Evolutionary conservation across 1,140 invertebrate genomes (phyloP).

Genomic region (Acromyrmex echinatior): DNA sequence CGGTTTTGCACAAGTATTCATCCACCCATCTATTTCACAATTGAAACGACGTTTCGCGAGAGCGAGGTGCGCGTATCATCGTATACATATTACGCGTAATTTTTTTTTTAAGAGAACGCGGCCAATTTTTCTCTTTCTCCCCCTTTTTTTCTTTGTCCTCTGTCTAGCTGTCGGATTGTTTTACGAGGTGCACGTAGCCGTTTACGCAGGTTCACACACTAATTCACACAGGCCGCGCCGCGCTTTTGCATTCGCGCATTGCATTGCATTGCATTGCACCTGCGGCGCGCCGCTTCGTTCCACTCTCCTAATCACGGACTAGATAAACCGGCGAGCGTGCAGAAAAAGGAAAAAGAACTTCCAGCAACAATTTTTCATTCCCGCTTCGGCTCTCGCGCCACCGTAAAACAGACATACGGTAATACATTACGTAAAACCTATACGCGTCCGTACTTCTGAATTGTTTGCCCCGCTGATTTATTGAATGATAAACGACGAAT

Average conservation of each 20-base stretch:
- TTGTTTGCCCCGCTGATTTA: background rate
- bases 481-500: background rate
- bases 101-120: background rate
- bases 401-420: background rate
- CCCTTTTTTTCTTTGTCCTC: background rate
- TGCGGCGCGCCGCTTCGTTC: constrained; percentile 58
- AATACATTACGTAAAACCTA: constrained; percentile 9
- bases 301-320: constrained; percentile 66
- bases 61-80: background rate
- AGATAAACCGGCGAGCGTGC: constrained; percentile 30
- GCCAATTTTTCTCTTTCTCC: constrained; percentile 30
- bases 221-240: constrained; percentile 58
- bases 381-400: background rate
- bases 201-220: constrained; percentile 64
- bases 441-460: background rate
- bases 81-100: constrained; percentile 3
- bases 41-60: constrained; percentile 16
- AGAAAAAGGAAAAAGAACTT: constrained; percentile 1
- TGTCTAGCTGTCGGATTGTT: background rate
- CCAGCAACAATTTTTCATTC: background rate
- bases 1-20: constrained; percentile 16
- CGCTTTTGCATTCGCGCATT: constrained; percentile 38
- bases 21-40: constrained; percentile 18
- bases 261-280: constrained; percentile 10
- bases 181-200: constrained; percentile 49